These are phyloP conservation scores for Parauchenoglanis ngamensis DNA, from an alignment of 2,797 vertebrate species.

Conservation along the genomic window DNA sequence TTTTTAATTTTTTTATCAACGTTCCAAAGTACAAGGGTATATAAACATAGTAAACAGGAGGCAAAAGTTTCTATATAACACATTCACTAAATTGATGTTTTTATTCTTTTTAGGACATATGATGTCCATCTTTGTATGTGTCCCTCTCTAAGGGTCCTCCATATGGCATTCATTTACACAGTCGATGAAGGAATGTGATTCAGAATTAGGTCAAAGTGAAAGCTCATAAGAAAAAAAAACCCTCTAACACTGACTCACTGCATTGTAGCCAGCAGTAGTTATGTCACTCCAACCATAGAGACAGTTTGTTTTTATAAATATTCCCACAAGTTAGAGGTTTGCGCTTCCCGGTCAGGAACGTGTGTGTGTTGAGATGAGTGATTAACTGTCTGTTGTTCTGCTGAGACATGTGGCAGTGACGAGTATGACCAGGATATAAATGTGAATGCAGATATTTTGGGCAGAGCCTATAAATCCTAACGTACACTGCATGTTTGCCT, in stretches of 20 bases:
- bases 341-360: neutral
- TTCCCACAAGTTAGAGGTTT: conserved; percentile 23
- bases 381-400: conserved; percentile 62
- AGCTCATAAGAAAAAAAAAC: conserved; percentile 49
- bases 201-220: conserved; percentile 68
- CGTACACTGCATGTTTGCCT: neutral
- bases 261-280: conserved; percentile 37
- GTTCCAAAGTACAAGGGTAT: neutral
- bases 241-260: conserved; percentile 24
- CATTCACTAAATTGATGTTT: neutral
- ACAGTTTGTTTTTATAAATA: conserved; percentile 42
- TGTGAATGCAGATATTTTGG: conserved; percentile 65
- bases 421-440: conserved; percentile 62
- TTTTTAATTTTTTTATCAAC: neutral
- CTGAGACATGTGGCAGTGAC: conserved; percentile 50
- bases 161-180: conserved; percentile 70
- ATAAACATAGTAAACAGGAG: neutral
- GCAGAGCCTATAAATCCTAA: conserved; percentile 22
- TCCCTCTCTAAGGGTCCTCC: conserved; percentile 55
- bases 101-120: conserved; percentile 32
- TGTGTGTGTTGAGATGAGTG: conserved; percentile 24
- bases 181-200: conserved; percentile 64
- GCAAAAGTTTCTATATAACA: neutral
- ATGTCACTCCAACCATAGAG: conserved; percentile 44
- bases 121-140: conserved; percentile 40